Base-by-base conservation (phyloP, 2,797 vertebrate genomes). In the Rachycentron canadum region DNA sequence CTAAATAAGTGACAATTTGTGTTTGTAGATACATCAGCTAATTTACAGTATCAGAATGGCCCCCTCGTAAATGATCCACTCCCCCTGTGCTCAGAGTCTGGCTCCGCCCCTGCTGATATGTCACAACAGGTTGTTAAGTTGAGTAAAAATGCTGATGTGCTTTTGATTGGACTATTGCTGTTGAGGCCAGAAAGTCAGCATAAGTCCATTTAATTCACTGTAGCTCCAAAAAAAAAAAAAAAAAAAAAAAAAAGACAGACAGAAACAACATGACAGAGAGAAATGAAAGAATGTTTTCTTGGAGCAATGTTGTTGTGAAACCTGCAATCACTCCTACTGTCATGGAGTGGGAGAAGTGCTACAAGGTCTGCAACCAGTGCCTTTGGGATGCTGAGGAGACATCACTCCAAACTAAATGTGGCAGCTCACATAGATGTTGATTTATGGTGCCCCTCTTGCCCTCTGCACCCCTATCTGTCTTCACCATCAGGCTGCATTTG, bases 351-450 rank as follows among this genome's bases (percentile, higher is more conserved):
- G 30, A 86, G 76, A 77, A 81, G 78, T 79, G 62, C 86, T 88
- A 78, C 89, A 66, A 88, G 82, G 78, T 86, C 78, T 85, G 62
- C 76, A 73, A 70, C 50, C 53, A 73, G 72, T 70, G 85, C 88
- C 81, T 85, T 78, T 64, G 76, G 86, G 86, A 86, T 61, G 45
- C 62, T 82, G 86, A 83, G 65, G 76, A 86, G 85, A 89, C 87
- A 76, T 92, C 85, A 85, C 78, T 79, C 70, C 69, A 89, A 89
- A 94, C 78, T 72, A 74, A 84, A 89, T 88, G 86, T 92, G 93
- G 91, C 92, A 92, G 88, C 84, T 89, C 71, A 84, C 89, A 94
- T 61, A 87, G 90, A 93, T 91, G 90, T 89, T 93, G 93, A 93
- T 94, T 94, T 93, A 91, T 93, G 85, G 81, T 83, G 73, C 82